These are phyloP conservation scores for Lepeophtheirus salmonis DNA, from an alignment of 1,140 invertebrate genomes.

Conservation along the genomic window DNA sequence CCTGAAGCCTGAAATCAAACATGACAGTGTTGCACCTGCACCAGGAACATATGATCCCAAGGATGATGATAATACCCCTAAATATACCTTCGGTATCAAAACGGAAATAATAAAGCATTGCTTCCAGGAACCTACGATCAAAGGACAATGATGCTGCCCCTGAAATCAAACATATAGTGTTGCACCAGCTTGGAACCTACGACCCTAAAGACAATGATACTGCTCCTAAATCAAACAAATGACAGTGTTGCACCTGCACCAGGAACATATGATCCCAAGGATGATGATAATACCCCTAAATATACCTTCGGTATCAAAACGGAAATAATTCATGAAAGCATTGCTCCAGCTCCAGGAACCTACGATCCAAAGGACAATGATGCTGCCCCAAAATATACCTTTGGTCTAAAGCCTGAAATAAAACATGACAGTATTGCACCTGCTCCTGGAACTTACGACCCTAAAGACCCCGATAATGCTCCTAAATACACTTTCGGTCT, in stretches of 20 bases:
- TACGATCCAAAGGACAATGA: conserved; percentile 11
- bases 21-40: conserved; percentile 9
- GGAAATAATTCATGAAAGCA: conserved; percentile 5
- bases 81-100: conserved; percentile 14
- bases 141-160: background rate
- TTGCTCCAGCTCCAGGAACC: conserved; percentile 12
- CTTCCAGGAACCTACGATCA: conserved; percentile 16
- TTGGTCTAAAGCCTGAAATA: conserved; percentile 16
- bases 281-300: background rate
- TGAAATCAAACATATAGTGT: background rate
- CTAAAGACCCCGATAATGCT: background rate
- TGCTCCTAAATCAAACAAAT: conserved; percentile 1
- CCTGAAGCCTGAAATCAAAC: conserved; percentile 14
- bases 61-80: background rate
- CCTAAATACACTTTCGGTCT: conserved; percentile 6
- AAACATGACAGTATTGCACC: background rate
- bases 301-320: conserved; percentile 10
- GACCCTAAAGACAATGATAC: conserved; percentile 9
- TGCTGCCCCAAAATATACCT: conserved; percentile 10
- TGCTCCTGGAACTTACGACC: conserved; percentile 11
- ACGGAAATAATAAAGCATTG: conserved; percentile 4
- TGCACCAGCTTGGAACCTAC: conserved; percentile 19
- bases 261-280: conserved; percentile 17
- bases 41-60: conserved; percentile 15
- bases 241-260: conserved; percentile 15